Evolutionary conservation across 35 echinoderm and acorn worm species (phyloP), one percentile per base, ranked within the genome.

Genomic region (Ophioderma brevispina): DNA sequence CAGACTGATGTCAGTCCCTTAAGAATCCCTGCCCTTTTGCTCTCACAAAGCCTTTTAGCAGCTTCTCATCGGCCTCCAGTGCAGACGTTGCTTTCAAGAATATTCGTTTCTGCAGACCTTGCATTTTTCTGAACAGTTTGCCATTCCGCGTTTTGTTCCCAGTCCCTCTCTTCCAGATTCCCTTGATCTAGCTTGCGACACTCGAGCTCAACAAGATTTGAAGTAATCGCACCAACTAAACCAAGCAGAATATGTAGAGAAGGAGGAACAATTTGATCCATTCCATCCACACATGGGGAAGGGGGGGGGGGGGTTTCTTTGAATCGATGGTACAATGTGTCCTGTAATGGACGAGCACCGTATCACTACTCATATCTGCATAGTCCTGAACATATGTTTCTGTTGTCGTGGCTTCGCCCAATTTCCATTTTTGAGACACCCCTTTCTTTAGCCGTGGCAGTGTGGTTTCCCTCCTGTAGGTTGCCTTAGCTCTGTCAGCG

Each of bases 231-330:
- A n/a, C n/a, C n/a, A 41, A 46, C 42, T 31, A 82, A 28, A 40
- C 80, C 80, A 82, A 82, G 80, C 17, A 82, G 38, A 4, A 82
- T 82, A 46, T 82, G 80, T 31, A 82, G 38, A 38, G 38, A 31
- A 32, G 80, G 80, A 82, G 80, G 80, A 31, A 82, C 80, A 82
- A 82, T 46, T 25, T 82, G 80, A 31, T 41, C 38, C 32, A 82
- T 6, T 25, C 42, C 80, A n/a, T 70, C 10, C n/a, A 14, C 28
- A 31, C 35, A 31, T 0, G 23, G 38, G 1, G 80, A 35, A 28
- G 42, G 32, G 14, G 37, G 33, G 11, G 34, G 78, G 1, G 1
- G 10, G 2, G 2, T 46, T 8, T 25, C n/a, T 11, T 33, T 10
- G 35, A 35, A 37, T 34, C 36, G 78, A 80, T 70, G 59, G 59